These are phyloP conservation scores for Contarinia nasturtii DNA, from an alignment of 1,140 invertebrate genomes.

Conservation along the genomic window DNA sequence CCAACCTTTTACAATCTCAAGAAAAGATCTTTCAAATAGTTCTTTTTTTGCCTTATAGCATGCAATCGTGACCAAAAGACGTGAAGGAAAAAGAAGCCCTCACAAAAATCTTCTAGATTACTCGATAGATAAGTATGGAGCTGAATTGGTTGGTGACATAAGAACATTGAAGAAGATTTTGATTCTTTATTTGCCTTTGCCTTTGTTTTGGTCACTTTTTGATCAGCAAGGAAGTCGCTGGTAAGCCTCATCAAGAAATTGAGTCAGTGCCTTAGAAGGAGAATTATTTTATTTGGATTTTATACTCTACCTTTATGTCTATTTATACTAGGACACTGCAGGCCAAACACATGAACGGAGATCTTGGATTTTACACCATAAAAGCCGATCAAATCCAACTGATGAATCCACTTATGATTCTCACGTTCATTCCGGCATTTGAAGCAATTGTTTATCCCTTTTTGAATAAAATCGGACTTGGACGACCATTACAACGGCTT, in stretches of 20 bases:
- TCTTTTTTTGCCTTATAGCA: background rate
- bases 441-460: constrained; percentile 50
- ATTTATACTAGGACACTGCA: no score
- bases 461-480: constrained; percentile 25
- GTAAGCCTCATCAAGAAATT: no score
- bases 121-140: constrained; percentile 48
- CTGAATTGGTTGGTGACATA: constrained; percentile 41
- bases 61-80: background rate
- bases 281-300: no score
- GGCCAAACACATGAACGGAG: constrained; percentile 77
- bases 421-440: constrained; percentile 75
- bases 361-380: constrained; percentile 43
- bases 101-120: constrained; percentile 61
- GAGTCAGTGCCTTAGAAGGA: no score
- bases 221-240: constrained; percentile 79
- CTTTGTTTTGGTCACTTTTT: constrained; percentile 68
- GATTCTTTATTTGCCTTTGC: constrained; percentile 55
- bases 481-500: constrained; percentile 51
- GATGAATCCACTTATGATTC: constrained; percentile 67
- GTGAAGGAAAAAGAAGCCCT: constrained; percentile 24
- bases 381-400: constrained; percentile 85
- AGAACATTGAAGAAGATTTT: constrained; percentile 45
- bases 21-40: background rate
- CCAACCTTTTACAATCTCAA: no score
- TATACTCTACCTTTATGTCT: no score